phyloP scores from a whole-genome alignment of 2,113 vertebrate genomes.

The Erythrocercus mccallii region DNA sequence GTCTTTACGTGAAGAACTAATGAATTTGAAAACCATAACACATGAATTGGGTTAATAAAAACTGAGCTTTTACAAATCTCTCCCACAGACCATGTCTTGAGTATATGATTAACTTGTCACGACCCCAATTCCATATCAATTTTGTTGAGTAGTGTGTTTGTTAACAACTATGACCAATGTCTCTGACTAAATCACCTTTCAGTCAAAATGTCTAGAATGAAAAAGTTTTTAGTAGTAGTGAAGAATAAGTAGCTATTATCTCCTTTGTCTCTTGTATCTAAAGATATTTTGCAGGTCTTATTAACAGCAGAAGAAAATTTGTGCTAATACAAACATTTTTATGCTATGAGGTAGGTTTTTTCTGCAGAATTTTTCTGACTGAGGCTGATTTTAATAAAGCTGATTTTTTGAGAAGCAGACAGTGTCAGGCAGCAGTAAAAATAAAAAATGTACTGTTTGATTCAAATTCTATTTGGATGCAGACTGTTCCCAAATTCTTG shows the following conservation, averaged over 20 bases:
- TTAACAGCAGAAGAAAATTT: not conserved
- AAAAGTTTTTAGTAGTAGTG: not conserved
- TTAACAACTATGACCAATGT: not conserved
- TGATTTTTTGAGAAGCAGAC: constrained; percentile 40
- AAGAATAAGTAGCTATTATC: not conserved
- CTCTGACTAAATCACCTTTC: not conserved
- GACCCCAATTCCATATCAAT: not conserved
- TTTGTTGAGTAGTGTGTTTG: not conserved
- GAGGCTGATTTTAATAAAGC: constrained; percentile 47
- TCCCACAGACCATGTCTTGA: not conserved
- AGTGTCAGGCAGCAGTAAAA: constrained; percentile 47
- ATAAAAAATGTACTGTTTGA: constrained; percentile 1
- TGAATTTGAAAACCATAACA: not conserved
- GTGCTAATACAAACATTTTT: not conserved
- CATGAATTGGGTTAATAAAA: not conserved
- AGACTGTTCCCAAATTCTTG: constrained; percentile 40
- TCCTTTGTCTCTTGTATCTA: not conserved
- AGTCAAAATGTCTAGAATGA: not conserved
- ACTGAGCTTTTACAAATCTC: not conserved
- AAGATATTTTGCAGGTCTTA: not conserved
- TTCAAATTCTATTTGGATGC: constrained; percentile 31
- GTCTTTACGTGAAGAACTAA: not conserved
- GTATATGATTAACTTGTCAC: not conserved
- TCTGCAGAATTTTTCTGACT: constrained; percentile 31
- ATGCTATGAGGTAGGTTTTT: constrained; percentile 16